A percentile compares a stretch with the other conserved stretches of the same genome.
phyloP scores from a whole-genome alignment of 1,140 invertebrate genomes.

The Plectrocnemia conspersa region DNA sequence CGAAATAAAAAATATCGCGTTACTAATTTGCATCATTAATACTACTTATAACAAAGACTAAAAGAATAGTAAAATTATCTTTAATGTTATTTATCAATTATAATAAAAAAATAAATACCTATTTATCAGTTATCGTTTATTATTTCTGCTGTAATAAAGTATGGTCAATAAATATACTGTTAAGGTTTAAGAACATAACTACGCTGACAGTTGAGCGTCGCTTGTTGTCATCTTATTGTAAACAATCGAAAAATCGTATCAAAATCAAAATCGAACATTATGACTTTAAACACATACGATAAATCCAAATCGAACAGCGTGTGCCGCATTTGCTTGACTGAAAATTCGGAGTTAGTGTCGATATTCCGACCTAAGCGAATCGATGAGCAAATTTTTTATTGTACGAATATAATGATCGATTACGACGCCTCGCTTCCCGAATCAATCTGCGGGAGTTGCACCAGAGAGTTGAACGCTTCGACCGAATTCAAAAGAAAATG shows the following conservation, averaged over 20 bases:
- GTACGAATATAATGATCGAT: slow-evolving; percentile 21
- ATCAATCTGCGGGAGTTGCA: slow-evolving; percentile 19
- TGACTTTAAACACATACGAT: background rate
- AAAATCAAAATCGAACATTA: too few species aligned
- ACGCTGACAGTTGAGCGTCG: background rate
- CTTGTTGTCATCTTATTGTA: too few species aligned
- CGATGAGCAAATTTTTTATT: slow-evolving; percentile 23
- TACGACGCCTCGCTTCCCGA: slow-evolving; percentile 14
- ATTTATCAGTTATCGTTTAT: too few species aligned
- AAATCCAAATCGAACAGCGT: background rate
- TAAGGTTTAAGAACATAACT: slow-evolving; percentile 28
- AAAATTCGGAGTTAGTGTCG: slow-evolving; percentile 13
- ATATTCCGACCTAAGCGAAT: slow-evolving; percentile 16
- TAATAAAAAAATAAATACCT: too few species aligned
- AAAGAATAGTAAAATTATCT: too few species aligned
- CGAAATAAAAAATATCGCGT: too few species aligned
- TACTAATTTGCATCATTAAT: too few species aligned
- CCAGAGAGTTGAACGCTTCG: slow-evolving; percentile 20
- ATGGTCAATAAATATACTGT: background rate
- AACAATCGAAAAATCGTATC: too few species aligned
- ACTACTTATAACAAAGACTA: too few species aligned
- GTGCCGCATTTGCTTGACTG: slow-evolving; percentile 21
- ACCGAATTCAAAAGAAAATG: slow-evolving; percentile 28
- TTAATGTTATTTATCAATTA: too few species aligned
- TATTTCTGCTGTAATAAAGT: too few species aligned